Evolutionary conservation across 2,888 invertebrate genomes (phyloP).

Genomic region (Drosophila paranaensis): DNA sequence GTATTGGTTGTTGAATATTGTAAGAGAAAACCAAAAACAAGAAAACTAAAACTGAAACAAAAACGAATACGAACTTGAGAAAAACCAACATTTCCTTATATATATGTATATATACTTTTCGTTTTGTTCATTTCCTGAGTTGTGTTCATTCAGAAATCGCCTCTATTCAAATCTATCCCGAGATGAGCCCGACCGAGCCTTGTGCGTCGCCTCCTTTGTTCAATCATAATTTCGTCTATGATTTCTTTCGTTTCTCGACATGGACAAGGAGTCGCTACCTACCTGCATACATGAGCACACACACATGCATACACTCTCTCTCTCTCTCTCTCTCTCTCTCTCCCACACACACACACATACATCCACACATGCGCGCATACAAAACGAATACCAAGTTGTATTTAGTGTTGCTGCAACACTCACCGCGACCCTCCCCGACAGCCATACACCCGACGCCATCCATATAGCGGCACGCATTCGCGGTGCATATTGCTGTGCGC

Average conservation of each 20-base stretch:
- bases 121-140: slow-evolving; percentile 30
- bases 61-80: slow-evolving; percentile 47
- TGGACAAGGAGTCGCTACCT: slow-evolving; percentile 27
- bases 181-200: slow-evolving; percentile 25
- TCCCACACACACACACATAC: not conserved
- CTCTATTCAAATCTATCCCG: slow-evolving; percentile 24
- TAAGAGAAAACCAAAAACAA: slow-evolving; percentile 41
- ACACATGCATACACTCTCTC: slow-evolving; percentile 13
- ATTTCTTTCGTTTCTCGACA: slow-evolving; percentile 47
- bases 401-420: not conserved
- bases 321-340: not conserved
- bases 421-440: not conserved
- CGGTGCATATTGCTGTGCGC: slow-evolving; percentile 6
- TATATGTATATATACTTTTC: slow-evolving; percentile 22
- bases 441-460: slow-evolving; percentile 1
- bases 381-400: not conserved
- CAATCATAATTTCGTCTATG: slow-evolving; percentile 43
- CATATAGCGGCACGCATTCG: slow-evolving; percentile 5
- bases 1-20: slow-evolving; percentile 80
- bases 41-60: slow-evolving; percentile 3
- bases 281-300: slow-evolving; percentile 7
- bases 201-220: slow-evolving; percentile 29
- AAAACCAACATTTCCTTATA: slow-evolving; percentile 67
- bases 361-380: slow-evolving; percentile 2
- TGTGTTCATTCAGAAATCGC: slow-evolving; percentile 45